Evolutionary conservation across 2,888 invertebrate genomes (phyloP).

Genomic region (Scotopteryx bipunctaria): DNA sequence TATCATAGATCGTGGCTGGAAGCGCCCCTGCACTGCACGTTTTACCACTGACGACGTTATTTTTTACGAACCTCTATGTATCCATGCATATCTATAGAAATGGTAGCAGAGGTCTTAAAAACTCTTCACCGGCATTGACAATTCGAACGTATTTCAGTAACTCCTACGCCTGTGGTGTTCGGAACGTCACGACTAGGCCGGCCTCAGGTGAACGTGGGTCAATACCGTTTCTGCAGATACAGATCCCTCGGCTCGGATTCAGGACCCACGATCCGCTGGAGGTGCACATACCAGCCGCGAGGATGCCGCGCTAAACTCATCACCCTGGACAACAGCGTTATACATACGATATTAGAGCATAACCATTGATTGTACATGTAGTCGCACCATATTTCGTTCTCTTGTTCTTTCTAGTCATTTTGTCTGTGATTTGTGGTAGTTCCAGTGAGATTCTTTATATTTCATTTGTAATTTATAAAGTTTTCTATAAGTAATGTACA

Average conservation of each 20-base stretch:
- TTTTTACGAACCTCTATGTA: no score
- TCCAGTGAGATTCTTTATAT: conserved; percentile 29
- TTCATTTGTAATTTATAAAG: background rate
- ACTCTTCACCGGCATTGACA: background rate
- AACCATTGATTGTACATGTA: conserved; percentile 42
- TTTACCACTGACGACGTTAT: no score
- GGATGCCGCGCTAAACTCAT: conserved; percentile 44
- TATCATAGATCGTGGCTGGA: no score
- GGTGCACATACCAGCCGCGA: conserved; percentile 42
- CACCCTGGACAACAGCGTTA: conserved; percentile 37
- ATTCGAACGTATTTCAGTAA: conserved; percentile 1
- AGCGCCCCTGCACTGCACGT: no score
- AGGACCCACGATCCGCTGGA: conserved; percentile 38
- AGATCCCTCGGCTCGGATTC: conserved; percentile 1
- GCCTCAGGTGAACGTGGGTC: conserved; percentile 40
- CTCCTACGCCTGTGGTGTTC: conserved; percentile 18
- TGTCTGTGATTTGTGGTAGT: conserved; percentile 9
- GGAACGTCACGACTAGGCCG: conserved; percentile 39
- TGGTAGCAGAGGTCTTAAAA: no score
- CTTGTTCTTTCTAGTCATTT: conserved; percentile 1
- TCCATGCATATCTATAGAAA: no score
- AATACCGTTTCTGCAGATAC: conserved; percentile 38
- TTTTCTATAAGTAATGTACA: background rate
- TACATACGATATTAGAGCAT: conserved; percentile 37
- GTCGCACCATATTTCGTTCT: conserved; percentile 30